Percentiles rank a stretch among this genome's conserved stretches.
These are phyloP conservation scores for Brachylomia viminalis DNA, from an alignment of 2,888 invertebrate species.

Conservation along the genomic window DNA sequence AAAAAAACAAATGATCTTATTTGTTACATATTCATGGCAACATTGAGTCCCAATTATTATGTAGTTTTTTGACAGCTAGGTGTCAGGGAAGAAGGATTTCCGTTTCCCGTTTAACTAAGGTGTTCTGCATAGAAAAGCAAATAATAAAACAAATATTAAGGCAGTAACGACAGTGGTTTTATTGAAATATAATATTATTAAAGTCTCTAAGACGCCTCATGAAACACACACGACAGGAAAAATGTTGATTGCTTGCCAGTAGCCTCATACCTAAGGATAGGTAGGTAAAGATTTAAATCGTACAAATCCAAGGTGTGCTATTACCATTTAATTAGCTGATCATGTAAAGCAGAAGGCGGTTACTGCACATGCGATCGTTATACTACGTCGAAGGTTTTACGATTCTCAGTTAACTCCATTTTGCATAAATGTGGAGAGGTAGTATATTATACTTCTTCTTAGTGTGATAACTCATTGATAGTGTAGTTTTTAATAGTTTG, in stretches of 20 bases:
- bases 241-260: neutral
- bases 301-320: constrained; percentile 25
- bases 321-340: constrained; percentile 56
- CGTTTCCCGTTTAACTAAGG: too few species aligned
- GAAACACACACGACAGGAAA: neutral
- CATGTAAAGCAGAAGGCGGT: constrained; percentile 40
- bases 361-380: constrained; percentile 50
- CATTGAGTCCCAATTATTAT: too few species aligned
- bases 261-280: neutral
- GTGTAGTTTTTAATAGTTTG: neutral
- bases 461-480: neutral
- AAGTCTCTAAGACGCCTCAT: too few species aligned
- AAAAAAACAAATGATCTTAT: too few species aligned
- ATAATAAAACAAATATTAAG: too few species aligned
- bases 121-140: too few species aligned
- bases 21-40: too few species aligned
- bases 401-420: neutral
- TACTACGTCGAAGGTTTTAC: constrained; percentile 13
- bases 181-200: too few species aligned
- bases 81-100: too few species aligned
- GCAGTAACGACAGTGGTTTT: too few species aligned
- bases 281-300: constrained; percentile 11
- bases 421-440: neutral
- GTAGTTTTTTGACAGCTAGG: too few species aligned
- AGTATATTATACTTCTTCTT: too few species aligned